Evolutionary conservation across 1,140 invertebrate genomes (phyloP), one percentile per base, ranked within the genome.

Genomic region (Neomicropteryx cornuta): DNA sequence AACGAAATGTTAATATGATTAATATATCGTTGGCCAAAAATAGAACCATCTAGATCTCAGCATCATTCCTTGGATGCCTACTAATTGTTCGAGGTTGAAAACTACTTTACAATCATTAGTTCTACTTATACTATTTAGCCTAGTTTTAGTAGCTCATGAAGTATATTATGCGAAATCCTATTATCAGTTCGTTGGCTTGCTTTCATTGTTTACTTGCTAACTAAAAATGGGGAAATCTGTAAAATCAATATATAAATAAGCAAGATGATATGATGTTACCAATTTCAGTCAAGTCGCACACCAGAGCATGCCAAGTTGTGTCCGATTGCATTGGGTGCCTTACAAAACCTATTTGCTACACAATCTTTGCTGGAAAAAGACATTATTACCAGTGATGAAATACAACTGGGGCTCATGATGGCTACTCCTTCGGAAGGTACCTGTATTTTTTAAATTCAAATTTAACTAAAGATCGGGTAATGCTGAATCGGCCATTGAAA

Each of bases 271-370:
- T 33, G 5, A n/a, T 34, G 11, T 35, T n/a, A 39, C n/a, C 36
- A 35, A 18, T 5, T 36, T 17, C n/a, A 6, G n/a, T 39, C 4
- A 19, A 35, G 16, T 18, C 21, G 10, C 11, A 6, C 11, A n/a
- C 5, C 22, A 28, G 17, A 20, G 33, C 1, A 19, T 11, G n/a
- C n/a, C 23, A 24, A 13, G 19, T 36, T 31, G 11, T 22, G 21
- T 33, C 22, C 35, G 14, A 39, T 39, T 47, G 39, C 17, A 43
- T 31, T 54, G 1, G 55, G 50, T 14, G 63, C 51, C 5, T 41
- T 67, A 3, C 39, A 56, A 14, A 67, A 63, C 36, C 18, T 67
- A 17, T 65, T 65, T 39, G 55, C 56, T 18, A 49, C 57, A 4
- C 50, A 60, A 36, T 52, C 60, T 33, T 38, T 67, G 40, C 57